Evolutionary conservation across 92 coral and sea anemone species (phyloP), one percentile per base, ranked within the genome.

Genomic region (Meandrina meandrites): DNA sequence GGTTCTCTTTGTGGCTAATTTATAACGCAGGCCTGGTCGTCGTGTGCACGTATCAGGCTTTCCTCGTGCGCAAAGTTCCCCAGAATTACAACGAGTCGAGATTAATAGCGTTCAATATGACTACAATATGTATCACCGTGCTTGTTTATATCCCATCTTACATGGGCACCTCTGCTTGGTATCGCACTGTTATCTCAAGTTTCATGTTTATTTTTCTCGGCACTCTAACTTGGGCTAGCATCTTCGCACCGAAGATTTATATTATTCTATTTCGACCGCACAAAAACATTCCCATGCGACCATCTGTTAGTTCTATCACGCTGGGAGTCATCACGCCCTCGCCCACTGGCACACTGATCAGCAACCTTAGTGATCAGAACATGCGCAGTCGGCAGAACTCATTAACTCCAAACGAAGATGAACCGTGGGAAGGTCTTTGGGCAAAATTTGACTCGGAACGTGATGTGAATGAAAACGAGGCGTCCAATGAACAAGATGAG

Each of bases 81-180:
- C 94, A 94, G 85, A 94, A 94, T 73, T 93, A 94, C 75, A 94
- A 94, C 91, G 96, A 94, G 89, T 94, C 96, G 6, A 88, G 89
- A 54, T 87, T 93, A 76, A 94, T 94, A 48, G 95, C 98, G 34
- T 93, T 94, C 67, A 94, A 90, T 58, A 94, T 94, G 98, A 83
- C 93, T 32, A 94, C 96, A 1, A 77, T 91, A 31, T 94, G 96
- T 28, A 93, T 94, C 75, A 94, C 90, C 34, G 89, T 93, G 11
- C 86, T 93, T 62, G 96, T 93, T 34, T 93, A 86, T 79, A 81
- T 92, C 17, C 95, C 95, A 27, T 92, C 95, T 0, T 92, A 90
- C 79, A 50, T 92, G 86, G 93, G 95, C 11, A 90, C 95, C 45
- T 83, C 86, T 13, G 93, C 88, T 21, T 92, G 93, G 95, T 92